Percentiles rank a stretch among this genome's conserved stretches.
Conservation (phyloP, 92 coral and sea anemone genomes). For the Palythoa caribaeorum region DNA sequence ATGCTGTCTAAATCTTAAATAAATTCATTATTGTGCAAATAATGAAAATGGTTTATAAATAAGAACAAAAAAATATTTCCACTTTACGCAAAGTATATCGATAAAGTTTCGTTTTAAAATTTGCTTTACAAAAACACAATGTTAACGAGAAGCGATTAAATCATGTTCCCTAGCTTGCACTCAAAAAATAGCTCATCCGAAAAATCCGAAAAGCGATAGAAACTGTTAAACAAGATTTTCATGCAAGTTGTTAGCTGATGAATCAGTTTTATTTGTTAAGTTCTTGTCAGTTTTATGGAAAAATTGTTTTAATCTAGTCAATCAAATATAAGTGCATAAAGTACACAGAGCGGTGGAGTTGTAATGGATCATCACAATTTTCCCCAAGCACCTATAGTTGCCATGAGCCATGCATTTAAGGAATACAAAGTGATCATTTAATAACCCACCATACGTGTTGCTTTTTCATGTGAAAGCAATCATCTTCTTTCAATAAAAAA, state of each 20-base stretch:
- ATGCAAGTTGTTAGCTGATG: background rate
- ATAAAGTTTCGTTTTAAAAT: background rate
- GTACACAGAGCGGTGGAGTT: conserved; percentile 26
- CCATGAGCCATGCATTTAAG: background rate
- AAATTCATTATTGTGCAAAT: background rate
- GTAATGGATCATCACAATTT: conserved; percentile 35
- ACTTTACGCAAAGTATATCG: background rate
- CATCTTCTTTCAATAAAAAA: background rate
- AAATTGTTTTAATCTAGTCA: conserved; percentile 31
- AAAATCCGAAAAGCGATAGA: background rate
- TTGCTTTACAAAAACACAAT: background rate
- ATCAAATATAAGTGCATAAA: background rate
- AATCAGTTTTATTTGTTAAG: background rate
- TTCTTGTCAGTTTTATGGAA: conserved; percentile 33
- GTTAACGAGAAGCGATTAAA: background rate
- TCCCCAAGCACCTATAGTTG: background rate
- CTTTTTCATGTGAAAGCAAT: background rate
- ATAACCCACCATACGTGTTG: background rate
- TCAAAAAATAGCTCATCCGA: background rate
- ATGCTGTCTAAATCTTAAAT: background rate
- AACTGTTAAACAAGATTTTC: background rate
- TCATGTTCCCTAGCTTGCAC: background rate
- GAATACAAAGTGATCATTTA: background rate
- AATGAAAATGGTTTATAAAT: conserved; percentile 25
- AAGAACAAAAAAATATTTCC: background rate